phyloP scores from a whole-genome alignment of 1,140 invertebrate species.

The Batillaria attramentaria region DNA sequence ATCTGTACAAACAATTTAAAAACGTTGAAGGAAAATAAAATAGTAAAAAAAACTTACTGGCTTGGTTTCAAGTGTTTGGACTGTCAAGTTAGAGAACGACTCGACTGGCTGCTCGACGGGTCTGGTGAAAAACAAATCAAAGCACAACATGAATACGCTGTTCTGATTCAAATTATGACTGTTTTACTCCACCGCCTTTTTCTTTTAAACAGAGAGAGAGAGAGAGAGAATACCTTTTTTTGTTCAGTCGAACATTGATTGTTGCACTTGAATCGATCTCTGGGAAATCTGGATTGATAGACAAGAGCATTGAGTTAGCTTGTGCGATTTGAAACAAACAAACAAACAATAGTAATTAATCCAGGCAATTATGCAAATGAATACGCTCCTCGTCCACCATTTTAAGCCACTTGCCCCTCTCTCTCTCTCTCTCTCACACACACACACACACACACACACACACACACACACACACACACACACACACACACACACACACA shows the following conservation, averaged over 20 bases:
- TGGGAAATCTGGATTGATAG: conserved; percentile 41
- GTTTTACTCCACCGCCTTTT: no score
- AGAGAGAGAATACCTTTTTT: no score
- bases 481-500: no score
- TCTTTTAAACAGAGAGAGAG: conserved; percentile 21
- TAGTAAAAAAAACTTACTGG: conserved; percentile 3
- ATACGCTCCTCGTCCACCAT: neutral
- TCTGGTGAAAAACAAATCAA: neutral
- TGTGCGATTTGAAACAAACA: neutral
- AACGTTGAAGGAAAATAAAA: no score
- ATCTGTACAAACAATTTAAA: no score
- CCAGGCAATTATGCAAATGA: neutral
- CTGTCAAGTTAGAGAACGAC: neutral
- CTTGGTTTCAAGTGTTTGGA: conserved; percentile 14
- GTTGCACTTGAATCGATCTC: conserved; percentile 25
- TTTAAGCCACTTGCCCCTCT: neutral
- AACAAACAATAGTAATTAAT: neutral
- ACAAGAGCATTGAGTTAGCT: neutral
- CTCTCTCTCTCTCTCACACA: no score
- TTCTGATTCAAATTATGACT: no score
- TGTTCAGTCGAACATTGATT: conserved; percentile 24
- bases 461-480: no score
- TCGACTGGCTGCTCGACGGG: neutral
- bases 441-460: no score
- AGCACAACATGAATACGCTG: neutral